A percentile compares a stretch with the other conserved stretches of the same genome.
Conservation (phyloP, 1,140 invertebrate genomes). For the Drosophila bocki region DNA sequence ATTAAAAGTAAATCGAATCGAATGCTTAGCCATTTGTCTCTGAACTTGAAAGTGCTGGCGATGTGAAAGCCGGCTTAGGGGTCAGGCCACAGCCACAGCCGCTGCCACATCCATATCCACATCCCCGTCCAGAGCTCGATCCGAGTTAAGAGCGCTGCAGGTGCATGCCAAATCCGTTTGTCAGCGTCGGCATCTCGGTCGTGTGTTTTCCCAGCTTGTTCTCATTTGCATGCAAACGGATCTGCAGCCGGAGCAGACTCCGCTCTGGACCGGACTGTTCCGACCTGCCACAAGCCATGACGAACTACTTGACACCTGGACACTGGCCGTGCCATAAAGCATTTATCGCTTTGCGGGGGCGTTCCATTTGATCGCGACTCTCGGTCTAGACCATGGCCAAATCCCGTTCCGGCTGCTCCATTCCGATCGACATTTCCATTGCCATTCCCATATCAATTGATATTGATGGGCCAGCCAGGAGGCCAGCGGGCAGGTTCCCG, state of each 20-base stretch:
- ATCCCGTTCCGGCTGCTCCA: slow-evolving; percentile 30
- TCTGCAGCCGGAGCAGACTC: slow-evolving; percentile 62
- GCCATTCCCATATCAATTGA: slow-evolving; percentile 64
- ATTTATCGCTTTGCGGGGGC: slow-evolving; percentile 51
- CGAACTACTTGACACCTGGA: slow-evolving; percentile 75
- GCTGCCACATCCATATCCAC: slow-evolving; percentile 17
- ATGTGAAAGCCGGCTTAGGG: slow-evolving; percentile 73
- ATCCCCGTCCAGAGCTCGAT: slow-evolving; percentile 11
- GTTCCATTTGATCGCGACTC: slow-evolving; percentile 26
- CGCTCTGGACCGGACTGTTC: slow-evolving; percentile 24
- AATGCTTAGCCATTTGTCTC: slow-evolving; percentile 78
- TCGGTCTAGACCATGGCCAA: slow-evolving; percentile 10
- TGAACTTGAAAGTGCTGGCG: slow-evolving; percentile 74
- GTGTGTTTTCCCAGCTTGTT: slow-evolving; percentile 76
- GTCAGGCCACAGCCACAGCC: slow-evolving; percentile 38
- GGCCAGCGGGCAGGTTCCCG: slow-evolving; percentile 20
- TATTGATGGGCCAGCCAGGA: slow-evolving; percentile 57
- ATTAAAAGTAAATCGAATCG: slow-evolving; percentile 83
- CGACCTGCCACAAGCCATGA: slow-evolving; percentile 69
- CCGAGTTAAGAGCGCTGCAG: slow-evolving; percentile 37
- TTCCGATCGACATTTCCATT: slow-evolving; percentile 8
- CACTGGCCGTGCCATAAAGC: slow-evolving; percentile 25
- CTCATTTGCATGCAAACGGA: slow-evolving; percentile 81
- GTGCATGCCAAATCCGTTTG: slow-evolving; percentile 80
- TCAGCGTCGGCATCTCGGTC: slow-evolving; percentile 37